Conservation (phyloP, 2,888 invertebrate genomes). For the Yponomeuta sedellus region DNA sequence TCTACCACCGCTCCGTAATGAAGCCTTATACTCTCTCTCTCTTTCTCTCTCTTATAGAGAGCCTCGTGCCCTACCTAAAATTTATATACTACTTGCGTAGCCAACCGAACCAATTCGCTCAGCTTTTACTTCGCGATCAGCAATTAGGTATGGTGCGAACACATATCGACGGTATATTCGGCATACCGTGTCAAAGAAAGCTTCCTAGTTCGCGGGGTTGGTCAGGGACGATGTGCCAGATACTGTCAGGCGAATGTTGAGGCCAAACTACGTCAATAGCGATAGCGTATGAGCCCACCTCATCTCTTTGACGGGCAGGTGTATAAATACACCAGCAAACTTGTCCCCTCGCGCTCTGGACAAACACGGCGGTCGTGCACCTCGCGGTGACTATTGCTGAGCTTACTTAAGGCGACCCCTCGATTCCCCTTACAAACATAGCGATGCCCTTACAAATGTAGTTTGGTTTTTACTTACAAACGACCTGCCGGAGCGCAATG, state of each 20-base stretch:
- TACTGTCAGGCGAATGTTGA: conserved; percentile 28
- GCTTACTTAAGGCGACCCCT: too few relatives aligned
- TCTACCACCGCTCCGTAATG: too few relatives aligned
- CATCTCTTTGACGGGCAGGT: neutral
- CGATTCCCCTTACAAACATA: too few relatives aligned
- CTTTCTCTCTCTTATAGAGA: too few relatives aligned
- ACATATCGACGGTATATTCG: neutral
- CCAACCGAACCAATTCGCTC: too few relatives aligned
- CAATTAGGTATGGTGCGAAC: neutral
- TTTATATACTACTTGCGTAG: too few relatives aligned
- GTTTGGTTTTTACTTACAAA: too few relatives aligned
- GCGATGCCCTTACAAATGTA: too few relatives aligned
- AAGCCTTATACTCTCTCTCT: too few relatives aligned
- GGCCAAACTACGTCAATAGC: conserved; percentile 29
- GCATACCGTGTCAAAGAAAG: neutral
- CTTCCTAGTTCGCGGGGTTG: neutral
- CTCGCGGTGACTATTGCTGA: conserved; percentile 27
- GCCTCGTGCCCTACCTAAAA: too few relatives aligned
- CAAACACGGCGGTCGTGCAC: conserved; percentile 67
- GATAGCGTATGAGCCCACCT: conserved; percentile 19
- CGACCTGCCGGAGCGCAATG: too few relatives aligned
- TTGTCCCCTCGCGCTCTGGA: conserved; percentile 43
- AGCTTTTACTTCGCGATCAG: neutral
- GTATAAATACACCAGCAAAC: conserved; percentile 44
- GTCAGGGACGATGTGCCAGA: conserved; percentile 42